Evolutionary conservation across 2,797 vertebrate genomes (phyloP).

Genomic region (Sandelia bainsii): DNA sequence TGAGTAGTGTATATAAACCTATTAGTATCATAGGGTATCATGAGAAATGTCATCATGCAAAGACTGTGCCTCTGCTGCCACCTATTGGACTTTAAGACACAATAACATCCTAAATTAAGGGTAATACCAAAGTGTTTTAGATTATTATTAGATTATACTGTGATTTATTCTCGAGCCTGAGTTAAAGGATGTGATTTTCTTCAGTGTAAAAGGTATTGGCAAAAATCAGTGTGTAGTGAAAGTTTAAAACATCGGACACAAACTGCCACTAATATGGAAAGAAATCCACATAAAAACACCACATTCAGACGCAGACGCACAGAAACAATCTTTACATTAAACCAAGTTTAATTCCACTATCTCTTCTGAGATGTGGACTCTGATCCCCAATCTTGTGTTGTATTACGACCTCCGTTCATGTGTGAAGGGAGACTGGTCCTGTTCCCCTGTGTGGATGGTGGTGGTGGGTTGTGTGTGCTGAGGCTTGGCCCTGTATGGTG

Average conservation of each 20-base stretch:
- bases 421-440: not conserved
- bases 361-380: not conserved
- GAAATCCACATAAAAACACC: no score
- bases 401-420: not conserved
- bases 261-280: no score
- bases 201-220: no score
- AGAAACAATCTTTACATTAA: not conserved
- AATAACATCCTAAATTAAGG: not conserved
- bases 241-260: no score
- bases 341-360: not conserved
- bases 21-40: not conserved
- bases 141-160: not conserved
- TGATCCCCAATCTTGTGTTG: constrained; percentile 38
- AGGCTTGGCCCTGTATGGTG: constrained; percentile 39
- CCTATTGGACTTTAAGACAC: constrained; percentile 28
- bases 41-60: not conserved
- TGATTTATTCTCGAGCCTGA: no score
- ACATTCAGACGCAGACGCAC: no score
- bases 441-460: not conserved
- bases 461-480: not conserved
- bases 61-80: constrained; percentile 57
- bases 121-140: not conserved
- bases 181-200: not conserved
- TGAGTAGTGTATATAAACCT: no score
- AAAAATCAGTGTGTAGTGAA: no score